Conservation (phyloP, 2,888 invertebrate species). For the Chesias legatella region DNA sequence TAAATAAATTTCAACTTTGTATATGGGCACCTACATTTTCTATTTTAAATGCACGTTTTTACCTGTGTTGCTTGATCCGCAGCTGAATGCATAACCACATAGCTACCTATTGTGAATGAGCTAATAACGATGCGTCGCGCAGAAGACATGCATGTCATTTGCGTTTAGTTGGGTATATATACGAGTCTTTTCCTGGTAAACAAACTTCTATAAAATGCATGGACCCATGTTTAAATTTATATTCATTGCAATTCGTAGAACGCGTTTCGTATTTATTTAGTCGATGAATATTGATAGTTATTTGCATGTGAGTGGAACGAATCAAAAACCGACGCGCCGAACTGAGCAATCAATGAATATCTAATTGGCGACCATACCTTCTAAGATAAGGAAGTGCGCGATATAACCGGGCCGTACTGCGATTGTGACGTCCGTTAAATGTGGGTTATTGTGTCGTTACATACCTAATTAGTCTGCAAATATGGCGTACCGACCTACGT, state of each 20-base stretch:
- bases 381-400: constrained; percentile 43
- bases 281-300: constrained; percentile 53
- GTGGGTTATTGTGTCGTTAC: constrained; percentile 35
- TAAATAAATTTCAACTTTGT: no score
- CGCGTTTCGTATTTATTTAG: constrained; percentile 50
- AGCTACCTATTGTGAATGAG: no score
- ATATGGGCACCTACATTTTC: no score
- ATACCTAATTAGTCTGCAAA: constrained; percentile 19
- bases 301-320: constrained; percentile 32
- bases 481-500: constrained; percentile 17
- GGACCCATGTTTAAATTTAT: constrained; percentile 52
- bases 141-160: no score
- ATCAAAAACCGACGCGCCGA: constrained; percentile 36
- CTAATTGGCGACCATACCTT: constrained; percentile 51
- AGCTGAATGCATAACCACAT: no score
- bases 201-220: constrained; percentile 56
- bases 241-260: constrained; percentile 56
- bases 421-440: constrained; percentile 23
- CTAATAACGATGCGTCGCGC: no score
- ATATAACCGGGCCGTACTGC: constrained; percentile 23
- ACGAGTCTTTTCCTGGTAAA: constrained; percentile 42
- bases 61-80: no score
- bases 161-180: no score
- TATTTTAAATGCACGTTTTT: no score
- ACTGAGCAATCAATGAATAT: constrained; percentile 44